Percentiles rank a stretch among this genome's conserved stretches.
phyloP scores from a whole-genome alignment of 1,140 invertebrate genomes.

The Colletes gigas region DNA sequence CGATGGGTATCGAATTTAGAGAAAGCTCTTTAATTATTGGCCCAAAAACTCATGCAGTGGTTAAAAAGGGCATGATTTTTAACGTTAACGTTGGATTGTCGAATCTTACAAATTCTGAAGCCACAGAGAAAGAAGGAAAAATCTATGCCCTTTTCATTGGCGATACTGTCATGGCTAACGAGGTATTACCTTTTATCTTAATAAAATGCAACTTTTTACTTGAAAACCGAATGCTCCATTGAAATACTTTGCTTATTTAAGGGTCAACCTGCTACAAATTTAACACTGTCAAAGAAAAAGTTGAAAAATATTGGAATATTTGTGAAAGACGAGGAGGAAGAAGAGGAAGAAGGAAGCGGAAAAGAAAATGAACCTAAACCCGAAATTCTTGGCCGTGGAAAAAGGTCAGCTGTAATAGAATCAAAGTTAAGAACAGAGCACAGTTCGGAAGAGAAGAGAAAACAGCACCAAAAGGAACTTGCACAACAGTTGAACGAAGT shows the following conservation, averaged over 20 bases:
- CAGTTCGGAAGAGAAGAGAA: slow-evolving; percentile 97
- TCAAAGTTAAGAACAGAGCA: slow-evolving; percentile 97
- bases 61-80: slow-evolving; percentile 98
- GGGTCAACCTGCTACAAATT: slow-evolving; percentile 89
- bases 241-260: slow-evolving; percentile 69
- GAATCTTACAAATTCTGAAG: slow-evolving; percentile 91
- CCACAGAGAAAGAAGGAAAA: slow-evolving; percentile 93
- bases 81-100: slow-evolving; percentile 97
- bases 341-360: slow-evolving; percentile 89
- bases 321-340: slow-evolving; percentile 95
- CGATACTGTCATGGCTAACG: slow-evolving; percentile 97
- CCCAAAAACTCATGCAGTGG: slow-evolving; percentile 91
- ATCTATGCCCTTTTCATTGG: slow-evolving; percentile 97
- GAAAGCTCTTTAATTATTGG: slow-evolving; percentile 96
- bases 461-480: slow-evolving; percentile 97
- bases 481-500: slow-evolving; percentile 94
- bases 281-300: slow-evolving; percentile 97
- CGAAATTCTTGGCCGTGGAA: slow-evolving; percentile 89
- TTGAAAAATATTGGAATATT: slow-evolving; percentile 98
- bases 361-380: slow-evolving; percentile 85
- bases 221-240: neutral
- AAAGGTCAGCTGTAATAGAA: slow-evolving; percentile 96
- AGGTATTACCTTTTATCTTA: slow-evolving; percentile 79
- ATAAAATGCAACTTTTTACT: neutral
- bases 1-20: slow-evolving; percentile 98